Conservation (phyloP, 2,797 vertebrate genomes). For the Muraenolepis orangiensis region DNA sequence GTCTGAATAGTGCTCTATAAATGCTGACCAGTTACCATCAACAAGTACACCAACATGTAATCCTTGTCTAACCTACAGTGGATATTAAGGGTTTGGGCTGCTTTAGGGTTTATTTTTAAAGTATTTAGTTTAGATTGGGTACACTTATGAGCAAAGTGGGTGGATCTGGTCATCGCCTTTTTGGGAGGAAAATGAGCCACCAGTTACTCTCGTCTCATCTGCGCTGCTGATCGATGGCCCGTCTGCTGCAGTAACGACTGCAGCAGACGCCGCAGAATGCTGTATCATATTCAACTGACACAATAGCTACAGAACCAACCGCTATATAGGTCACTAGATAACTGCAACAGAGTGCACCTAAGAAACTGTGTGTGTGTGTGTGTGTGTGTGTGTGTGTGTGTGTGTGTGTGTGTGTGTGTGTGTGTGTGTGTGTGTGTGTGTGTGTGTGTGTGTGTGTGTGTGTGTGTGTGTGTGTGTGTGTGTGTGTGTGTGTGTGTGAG, state of each 20-base stretch:
- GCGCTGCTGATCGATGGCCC: conserved; percentile 47
- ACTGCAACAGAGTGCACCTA: background rate
- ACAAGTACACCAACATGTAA: background rate
- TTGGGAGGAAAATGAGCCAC: background rate
- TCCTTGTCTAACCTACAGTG: background rate
- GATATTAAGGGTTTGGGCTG: background rate
- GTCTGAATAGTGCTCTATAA: too few relatives aligned
- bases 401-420: background rate
- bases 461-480: background rate
- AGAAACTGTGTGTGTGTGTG: background rate
- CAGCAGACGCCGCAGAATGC: conserved; percentile 39
- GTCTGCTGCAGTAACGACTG: conserved; percentile 56
- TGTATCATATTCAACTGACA: background rate
- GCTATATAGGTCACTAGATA: background rate
- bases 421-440: background rate
- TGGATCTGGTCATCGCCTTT: too few relatives aligned
- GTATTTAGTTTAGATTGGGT: background rate
- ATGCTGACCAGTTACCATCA: too few relatives aligned
- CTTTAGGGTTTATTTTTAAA: too few relatives aligned
- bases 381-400: background rate
- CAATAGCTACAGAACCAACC: background rate
- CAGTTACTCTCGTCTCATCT: conserved; percentile 33
- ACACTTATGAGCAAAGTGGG: too few relatives aligned
- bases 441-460: background rate
- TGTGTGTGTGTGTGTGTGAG: background rate